Base-by-base conservation (phyloP, 2,888 invertebrate species). In the Pachycephus smyrnensis region DNA sequence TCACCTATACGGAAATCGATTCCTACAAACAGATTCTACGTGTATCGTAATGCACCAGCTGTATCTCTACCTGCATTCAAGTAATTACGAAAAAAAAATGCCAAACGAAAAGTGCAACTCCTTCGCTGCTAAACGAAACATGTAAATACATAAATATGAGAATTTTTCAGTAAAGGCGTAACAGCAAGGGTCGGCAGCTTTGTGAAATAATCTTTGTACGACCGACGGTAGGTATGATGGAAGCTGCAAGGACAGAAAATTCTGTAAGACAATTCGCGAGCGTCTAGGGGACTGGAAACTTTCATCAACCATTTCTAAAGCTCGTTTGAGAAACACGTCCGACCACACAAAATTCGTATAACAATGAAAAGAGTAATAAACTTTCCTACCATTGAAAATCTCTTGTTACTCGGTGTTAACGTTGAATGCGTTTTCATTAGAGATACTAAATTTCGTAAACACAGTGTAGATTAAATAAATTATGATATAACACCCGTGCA, bases 271-370 rank as follows among this genome's bases (percentile, higher is more conserved):
- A 75, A 33, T n/a, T 31, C 15, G 3, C 32, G 12, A 86, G 86
- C 85, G 85, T 83, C 85, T 75, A 75, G 75, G 2, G 81, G 86
- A 79, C 86, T 80, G 82, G 75, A 86, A 85, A 85, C 74, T 85
- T 85, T 74, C 79, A 82, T 75, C 83, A 77, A 15, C 78, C 69
- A 75, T 55, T 23, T 55, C 55, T 55, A 37, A 37, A 37, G 23
- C 40, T 40, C 23, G 40, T 6, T 6, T 2, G 55, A 55, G 55
- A 55, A 55, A 23, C 23, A 55, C 55, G 55, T 55, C 55, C 23
- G 23, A 55, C 23, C 23, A 6, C 23, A 55, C 55, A 9, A 55
- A 55, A 23, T 6, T 55, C 55, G 23, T 35, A 6, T 4, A 35
- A 55, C 23, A 23, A 55, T 2, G 55, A 55, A 9, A 55, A 1